phyloP scores from a whole-genome alignment of 2,797 vertebrate genomes.

The Amphiprion clarkii region DNA sequence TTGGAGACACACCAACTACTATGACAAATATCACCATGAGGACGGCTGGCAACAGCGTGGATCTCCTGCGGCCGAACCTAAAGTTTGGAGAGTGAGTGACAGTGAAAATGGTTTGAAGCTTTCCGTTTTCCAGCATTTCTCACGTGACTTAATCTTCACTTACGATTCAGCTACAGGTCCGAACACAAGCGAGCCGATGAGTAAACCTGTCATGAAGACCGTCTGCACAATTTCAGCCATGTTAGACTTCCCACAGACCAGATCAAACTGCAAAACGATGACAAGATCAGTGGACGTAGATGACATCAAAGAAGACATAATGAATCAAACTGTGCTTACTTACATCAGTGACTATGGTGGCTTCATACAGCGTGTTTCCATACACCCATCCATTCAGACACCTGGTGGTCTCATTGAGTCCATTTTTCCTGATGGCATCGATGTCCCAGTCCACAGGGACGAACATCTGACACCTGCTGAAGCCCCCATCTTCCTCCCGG shows the following conservation, averaged over 20 bases:
- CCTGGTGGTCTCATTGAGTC: conserved; percentile 82
- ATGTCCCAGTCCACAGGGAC: conserved; percentile 83
- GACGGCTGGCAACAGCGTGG: conserved; percentile 76
- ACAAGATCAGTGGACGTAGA: neutral
- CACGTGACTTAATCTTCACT: conserved; percentile 28
- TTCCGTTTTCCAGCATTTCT: neutral
- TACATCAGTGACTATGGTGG: conserved; percentile 87
- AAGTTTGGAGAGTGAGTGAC: neutral
- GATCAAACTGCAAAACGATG: conserved; percentile 81
- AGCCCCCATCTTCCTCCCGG: conserved; percentile 64
- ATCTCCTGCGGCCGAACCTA: conserved; percentile 85
- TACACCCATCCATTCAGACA: conserved; percentile 89
- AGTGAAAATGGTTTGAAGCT: too few relatives aligned
- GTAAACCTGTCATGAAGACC: conserved; percentile 80
- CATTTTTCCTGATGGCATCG: conserved; percentile 68
- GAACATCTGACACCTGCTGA: conserved; percentile 88
- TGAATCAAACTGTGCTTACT: conserved; percentile 84
- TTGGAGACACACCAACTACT: conserved; percentile 78
- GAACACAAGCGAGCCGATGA: conserved; percentile 82
- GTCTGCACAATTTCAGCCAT: conserved; percentile 78
- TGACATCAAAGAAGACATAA: too few relatives aligned
- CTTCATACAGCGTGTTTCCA: conserved; percentile 60
- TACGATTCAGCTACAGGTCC: conserved; percentile 82
- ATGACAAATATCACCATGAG: conserved; percentile 70
- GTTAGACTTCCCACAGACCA: conserved; percentile 83